phyloP scores from a whole-genome alignment of 1,140 invertebrate genomes.

The Calliphora vicina region DNA sequence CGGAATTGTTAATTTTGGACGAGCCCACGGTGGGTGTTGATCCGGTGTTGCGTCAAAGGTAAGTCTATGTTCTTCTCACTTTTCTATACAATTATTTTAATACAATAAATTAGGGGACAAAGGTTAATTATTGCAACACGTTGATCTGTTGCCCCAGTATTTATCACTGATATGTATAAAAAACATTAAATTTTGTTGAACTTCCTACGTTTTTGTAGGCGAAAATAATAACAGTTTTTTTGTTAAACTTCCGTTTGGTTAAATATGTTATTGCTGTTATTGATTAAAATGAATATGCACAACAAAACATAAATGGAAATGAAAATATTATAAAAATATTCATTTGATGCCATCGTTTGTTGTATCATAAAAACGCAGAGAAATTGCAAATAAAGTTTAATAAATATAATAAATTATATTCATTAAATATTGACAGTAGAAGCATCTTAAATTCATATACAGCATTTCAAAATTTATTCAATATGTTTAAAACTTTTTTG shows the following conservation, averaged over 20 bases:
- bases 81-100: not conserved
- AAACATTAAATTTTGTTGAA: not conserved
- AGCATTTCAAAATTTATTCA: no score
- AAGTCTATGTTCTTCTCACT: constrained; percentile 40
- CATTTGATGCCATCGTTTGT: not conserved
- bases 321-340: not conserved
- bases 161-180: not conserved
- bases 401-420: not conserved
- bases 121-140: not conserved
- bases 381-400: not conserved
- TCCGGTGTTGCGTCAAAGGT: constrained; percentile 89
- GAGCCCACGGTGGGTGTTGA: constrained; percentile 96
- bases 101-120: not conserved
- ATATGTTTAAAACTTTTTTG: no score
- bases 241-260: not conserved
- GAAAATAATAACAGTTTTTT: not conserved
- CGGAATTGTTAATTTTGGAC: constrained; percentile 90
- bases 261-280: not conserved
- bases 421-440: not conserved
- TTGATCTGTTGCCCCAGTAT: not conserved
- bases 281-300: not conserved
- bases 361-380: not conserved
- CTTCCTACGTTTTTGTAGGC: not conserved
- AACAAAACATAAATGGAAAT: no score
- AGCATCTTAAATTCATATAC: no score